Base-by-base conservation (phyloP, 2,113 vertebrate genomes). In the Xiphophorus hellerii region DNA sequence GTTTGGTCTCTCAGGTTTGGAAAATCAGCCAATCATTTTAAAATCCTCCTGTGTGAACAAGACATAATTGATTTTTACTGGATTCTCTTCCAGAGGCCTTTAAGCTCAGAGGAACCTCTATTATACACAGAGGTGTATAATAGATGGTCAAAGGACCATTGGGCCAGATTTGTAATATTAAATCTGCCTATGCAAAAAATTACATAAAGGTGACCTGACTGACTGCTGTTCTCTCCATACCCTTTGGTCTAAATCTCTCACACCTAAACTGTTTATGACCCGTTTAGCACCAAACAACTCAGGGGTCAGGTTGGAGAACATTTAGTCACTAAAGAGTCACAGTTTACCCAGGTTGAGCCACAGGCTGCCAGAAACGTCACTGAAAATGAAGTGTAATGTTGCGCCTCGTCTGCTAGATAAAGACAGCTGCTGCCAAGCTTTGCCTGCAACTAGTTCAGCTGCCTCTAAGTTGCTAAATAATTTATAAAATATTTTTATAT, bases 151-250 rank as follows among this genome's bases (percentile, higher is more conserved):
- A 14, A 42, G 39, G 39, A 42, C 39, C 3, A 15, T 25, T 13
- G 15, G 9, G 15, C 27, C 67, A 25, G n/a, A 35, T 33, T 51
- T 51, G 20, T 63, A 37, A 69, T 31, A 71, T 71, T 27, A 77
- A 33, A 33, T 33, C 33, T 33, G 0, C 8, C 25, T 60, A 13
- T 5, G 4, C 33, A 60, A 66, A n/a, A 66, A 4, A 72, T 44
- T 42, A 72, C 25, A 66, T 71, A n/a, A 30, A 2, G 1, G 29
- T 33, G 62, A 65, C 42, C 39, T 73, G 61, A 42, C 25, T 42
- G 33, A 62, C 31, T 42, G 33, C 15, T 48, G 54, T 33, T 37
- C 30, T 28, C 15, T 28, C 3, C 20, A 11, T 12, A 44, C 62
- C 58, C 35, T 70, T 1, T 13, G 5, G 68, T 54, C 44, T 37